phyloP scores from a whole-genome alignment of 2,113 vertebrate genomes.

The Pachyramphus minor region DNA sequence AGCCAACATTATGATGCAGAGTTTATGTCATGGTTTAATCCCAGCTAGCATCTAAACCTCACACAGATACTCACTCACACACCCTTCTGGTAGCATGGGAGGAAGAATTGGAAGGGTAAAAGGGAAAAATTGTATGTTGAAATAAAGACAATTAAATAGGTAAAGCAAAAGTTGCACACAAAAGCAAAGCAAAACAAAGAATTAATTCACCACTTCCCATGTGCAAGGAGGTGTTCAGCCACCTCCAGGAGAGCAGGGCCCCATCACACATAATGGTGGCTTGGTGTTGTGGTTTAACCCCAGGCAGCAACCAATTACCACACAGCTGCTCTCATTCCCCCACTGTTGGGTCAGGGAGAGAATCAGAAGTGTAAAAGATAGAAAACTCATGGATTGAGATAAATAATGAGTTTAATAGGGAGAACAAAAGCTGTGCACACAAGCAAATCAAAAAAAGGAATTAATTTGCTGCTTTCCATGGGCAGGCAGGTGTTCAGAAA shows the following conservation, averaged over 20 bases:
- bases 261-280: not conserved
- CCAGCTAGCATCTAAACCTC: not conserved
- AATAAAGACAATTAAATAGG: not conserved
- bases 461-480: not conserved
- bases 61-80: not conserved
- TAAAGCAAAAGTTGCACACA: not conserved
- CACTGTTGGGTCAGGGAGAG: not conserved
- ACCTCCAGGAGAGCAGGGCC: not conserved
- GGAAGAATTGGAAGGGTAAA: accelerated
- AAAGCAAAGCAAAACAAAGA: not conserved
- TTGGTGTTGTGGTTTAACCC: not conserved
- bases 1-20: not conserved
- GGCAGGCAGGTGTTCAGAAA: not conserved
- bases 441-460: not conserved
- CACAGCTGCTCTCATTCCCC: not conserved
- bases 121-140: not conserved
- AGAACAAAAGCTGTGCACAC: not conserved
- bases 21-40: not conserved
- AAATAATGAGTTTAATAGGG: not conserved
- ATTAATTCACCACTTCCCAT: not conserved
- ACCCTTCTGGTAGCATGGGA: not conserved
- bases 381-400: not conserved
- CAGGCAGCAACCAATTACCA: not conserved
- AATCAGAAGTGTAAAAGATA: not conserved
- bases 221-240: not conserved